phyloP scores from a whole-genome alignment of 1,140 invertebrate species.

The Cyrtorhinus lividipennis region DNA sequence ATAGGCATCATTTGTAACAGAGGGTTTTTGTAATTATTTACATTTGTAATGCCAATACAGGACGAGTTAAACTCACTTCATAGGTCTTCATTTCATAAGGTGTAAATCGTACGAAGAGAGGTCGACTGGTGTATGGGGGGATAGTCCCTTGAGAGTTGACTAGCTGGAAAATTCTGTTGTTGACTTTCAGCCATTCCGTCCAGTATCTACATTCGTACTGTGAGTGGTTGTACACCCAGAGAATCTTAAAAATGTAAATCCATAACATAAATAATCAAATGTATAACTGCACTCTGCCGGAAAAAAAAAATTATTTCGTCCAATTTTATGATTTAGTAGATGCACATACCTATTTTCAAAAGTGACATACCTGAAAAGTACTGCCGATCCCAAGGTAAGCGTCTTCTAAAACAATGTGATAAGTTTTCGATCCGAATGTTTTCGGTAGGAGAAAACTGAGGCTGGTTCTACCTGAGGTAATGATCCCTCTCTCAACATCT shows the following conservation, averaged over 20 bases:
- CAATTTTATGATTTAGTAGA: neutral
- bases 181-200: neutral
- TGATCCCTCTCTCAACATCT: neutral
- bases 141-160: neutral
- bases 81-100: conserved; percentile 12
- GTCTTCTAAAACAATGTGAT: neutral
- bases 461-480: neutral
- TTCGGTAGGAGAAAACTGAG: neutral
- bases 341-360: neutral
- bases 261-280: neutral
- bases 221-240: conserved; percentile 10
- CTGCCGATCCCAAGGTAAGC: neutral
- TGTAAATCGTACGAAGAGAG: neutral
- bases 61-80: neutral
- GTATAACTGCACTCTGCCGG: neutral
- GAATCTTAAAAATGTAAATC: neutral
- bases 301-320: neutral
- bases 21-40: neutral
- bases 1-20: neutral
- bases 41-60: neutral
- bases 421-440: neutral
- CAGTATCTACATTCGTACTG: neutral
- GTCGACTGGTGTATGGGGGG: neutral
- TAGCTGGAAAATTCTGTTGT: neutral
- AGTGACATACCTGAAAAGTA: neutral